Percentiles rank a stretch among this genome's conserved stretches.
Conservation (phyloP, 2,113 vertebrate species). For the Sapajus apella region DNA sequence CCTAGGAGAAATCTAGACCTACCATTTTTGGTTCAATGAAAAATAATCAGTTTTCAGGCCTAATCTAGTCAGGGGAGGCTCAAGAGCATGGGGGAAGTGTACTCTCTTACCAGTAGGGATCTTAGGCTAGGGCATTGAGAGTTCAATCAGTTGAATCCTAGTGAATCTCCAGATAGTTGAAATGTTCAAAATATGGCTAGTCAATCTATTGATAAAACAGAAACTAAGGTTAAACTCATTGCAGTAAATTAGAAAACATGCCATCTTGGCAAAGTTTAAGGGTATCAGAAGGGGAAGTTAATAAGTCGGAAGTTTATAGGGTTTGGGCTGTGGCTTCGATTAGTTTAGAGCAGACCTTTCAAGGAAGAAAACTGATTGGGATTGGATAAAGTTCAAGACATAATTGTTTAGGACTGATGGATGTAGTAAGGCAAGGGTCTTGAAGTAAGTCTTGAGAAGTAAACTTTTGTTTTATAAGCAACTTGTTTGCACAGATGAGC, state of each 20-base stretch:
- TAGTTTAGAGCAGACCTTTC: background rate
- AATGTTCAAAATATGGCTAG: background rate
- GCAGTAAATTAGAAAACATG: background rate
- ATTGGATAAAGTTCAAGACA: background rate
- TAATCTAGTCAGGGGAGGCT: background rate
- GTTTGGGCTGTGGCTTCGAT: background rate
- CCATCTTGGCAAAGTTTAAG: background rate
- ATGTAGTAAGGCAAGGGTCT: background rate
- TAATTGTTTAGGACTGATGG: background rate
- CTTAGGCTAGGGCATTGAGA: background rate
- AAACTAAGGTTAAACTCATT: background rate
- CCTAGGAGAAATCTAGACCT: background rate
- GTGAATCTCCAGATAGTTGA: background rate
- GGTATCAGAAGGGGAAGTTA: background rate
- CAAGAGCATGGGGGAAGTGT: too few species aligned
- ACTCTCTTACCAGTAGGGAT: background rate
- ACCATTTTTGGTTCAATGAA: background rate
- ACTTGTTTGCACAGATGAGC: constrained; percentile 23
- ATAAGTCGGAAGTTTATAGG: background rate
- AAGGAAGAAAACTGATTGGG: background rate
- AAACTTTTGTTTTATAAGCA: constrained; percentile 5
- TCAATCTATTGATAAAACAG: background rate
- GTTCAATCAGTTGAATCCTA: background rate
- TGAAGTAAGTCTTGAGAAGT: background rate
- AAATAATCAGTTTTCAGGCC: background rate